These are phyloP conservation scores for Spinibarbus caldwelli DNA, from an alignment of 2,797 vertebrate species.

Conservation along the genomic window DNA sequence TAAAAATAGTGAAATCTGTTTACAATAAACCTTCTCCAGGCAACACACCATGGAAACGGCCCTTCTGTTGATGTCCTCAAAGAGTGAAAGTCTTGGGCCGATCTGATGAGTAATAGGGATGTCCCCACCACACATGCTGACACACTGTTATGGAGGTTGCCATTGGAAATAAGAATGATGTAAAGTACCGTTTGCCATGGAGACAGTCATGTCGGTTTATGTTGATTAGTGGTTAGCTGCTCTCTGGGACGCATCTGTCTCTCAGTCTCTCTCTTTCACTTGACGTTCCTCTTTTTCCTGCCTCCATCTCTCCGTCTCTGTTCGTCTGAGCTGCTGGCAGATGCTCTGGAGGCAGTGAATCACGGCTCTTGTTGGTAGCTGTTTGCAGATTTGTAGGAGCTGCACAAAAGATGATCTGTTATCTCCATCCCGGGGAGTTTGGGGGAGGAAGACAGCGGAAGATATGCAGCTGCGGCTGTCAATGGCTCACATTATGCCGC, in stretches of 20 bases:
- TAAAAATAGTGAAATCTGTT: conserved; percentile 50
- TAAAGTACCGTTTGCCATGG: conserved; percentile 19
- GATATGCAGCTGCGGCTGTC: background rate
- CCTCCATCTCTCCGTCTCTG: conserved; percentile 5
- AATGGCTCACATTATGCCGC: conserved; percentile 21
- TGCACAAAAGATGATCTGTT: conserved; percentile 47
- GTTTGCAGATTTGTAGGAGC: conserved; percentile 2
- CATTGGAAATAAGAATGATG: conserved; percentile 42
- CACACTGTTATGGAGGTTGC: conserved; percentile 58
- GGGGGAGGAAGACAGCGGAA: conserved; percentile 37
- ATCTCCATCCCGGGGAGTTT: conserved; percentile 27
- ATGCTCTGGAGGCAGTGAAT: conserved; percentile 55
- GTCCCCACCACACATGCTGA: conserved; percentile 36
- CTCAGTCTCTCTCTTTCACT: background rate
- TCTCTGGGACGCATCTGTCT: background rate
- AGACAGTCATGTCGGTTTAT: conserved; percentile 30
- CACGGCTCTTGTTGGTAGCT: conserved; percentile 41
- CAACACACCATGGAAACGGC: conserved; percentile 50
- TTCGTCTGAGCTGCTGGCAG: conserved; percentile 47
- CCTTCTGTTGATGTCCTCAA: background rate
- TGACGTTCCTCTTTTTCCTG: background rate
- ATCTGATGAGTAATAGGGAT: conserved; percentile 35
- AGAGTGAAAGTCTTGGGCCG: background rate
- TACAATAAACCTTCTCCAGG: conserved; percentile 54
- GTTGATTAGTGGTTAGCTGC: conserved; percentile 18